phyloP scores from a whole-genome alignment of 2,113 vertebrate species.

The Nestor notabilis region DNA sequence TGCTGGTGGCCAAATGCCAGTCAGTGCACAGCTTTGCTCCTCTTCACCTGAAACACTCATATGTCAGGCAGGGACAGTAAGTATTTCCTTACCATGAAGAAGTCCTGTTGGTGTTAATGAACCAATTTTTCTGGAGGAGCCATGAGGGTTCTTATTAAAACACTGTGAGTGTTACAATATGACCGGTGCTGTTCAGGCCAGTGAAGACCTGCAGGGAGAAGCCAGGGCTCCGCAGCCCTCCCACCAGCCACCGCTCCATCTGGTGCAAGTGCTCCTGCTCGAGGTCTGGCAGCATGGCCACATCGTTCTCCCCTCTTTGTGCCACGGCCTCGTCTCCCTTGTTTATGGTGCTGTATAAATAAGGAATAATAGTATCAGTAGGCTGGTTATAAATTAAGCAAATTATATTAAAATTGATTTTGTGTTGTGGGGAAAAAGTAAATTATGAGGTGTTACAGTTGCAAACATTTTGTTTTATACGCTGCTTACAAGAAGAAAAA shows the following conservation, averaged over 20 bases:
- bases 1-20: not conserved
- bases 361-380: not conserved
- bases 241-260: fast-evolving
- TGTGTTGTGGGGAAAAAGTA: not conserved
- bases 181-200: fast-evolving
- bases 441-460: conserved; percentile 68
- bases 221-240: not conserved
- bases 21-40: fast-evolving
- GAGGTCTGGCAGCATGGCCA: fast-evolving
- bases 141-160: not conserved
- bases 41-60: not conserved
- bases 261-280: not conserved
- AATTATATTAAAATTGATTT: conserved; percentile 22
- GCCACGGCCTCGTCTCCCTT: fast-evolving
- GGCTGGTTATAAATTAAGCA: conserved; percentile 25
- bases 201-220: fast-evolving
- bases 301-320: fast-evolving
- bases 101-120: not conserved
- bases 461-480: conserved; percentile 67
- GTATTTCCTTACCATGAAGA: fast-evolving
- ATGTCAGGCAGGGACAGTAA: not conserved
- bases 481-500: conserved; percentile 67
- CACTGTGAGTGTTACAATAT: not conserved
- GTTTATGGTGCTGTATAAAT: not conserved
- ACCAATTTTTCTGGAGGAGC: not conserved